Percentiles rank a stretch among this genome's conserved stretches.
These are phyloP conservation scores for Scaptomyza flava DNA, from an alignment of 2,888 invertebrate genomes.

Conservation along the genomic window DNA sequence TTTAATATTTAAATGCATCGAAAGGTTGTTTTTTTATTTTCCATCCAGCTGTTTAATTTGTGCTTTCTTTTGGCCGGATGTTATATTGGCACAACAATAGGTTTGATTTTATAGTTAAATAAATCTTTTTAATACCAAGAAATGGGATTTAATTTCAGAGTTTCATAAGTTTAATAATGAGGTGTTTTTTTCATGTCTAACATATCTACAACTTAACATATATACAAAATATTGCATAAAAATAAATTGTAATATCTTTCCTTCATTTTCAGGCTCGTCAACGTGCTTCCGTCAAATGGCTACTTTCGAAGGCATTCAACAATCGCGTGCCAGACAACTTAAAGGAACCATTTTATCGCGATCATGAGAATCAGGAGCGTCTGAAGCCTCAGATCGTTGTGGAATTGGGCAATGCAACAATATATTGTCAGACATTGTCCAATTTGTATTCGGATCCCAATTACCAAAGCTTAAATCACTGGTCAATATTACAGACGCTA, in stretches of 20 bases:
- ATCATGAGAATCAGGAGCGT: conserved; percentile 97
- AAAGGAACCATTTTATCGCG: conserved; percentile 96
- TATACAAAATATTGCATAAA: neutral
- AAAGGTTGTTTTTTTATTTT: conserved; percentile 31
- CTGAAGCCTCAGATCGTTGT: conserved; percentile 96
- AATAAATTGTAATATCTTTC: neutral
- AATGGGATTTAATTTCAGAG: neutral
- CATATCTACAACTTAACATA: neutral
- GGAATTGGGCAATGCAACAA: conserved; percentile 95
- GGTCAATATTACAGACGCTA: conserved; percentile 96
- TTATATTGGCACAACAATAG: neutral
- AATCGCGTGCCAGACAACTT: conserved; percentile 96
- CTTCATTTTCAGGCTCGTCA: conserved; percentile 93
- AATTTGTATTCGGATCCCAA: conserved; percentile 98
- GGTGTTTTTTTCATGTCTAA: too few relatives aligned
- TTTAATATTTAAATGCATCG: conserved; percentile 44
- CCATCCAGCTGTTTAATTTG: conserved; percentile 9
- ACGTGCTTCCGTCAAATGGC: conserved; percentile 97
- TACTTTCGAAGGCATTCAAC: conserved; percentile 97
- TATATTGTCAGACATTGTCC: conserved; percentile 96
- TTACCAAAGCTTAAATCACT: conserved; percentile 97
- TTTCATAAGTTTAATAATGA: too few relatives aligned
- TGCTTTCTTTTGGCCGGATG: conserved; percentile 26
- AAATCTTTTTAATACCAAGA: neutral
- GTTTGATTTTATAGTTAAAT: neutral